Conservation (phyloP, 1,140 invertebrate species). For the Hestina assimilis region DNA sequence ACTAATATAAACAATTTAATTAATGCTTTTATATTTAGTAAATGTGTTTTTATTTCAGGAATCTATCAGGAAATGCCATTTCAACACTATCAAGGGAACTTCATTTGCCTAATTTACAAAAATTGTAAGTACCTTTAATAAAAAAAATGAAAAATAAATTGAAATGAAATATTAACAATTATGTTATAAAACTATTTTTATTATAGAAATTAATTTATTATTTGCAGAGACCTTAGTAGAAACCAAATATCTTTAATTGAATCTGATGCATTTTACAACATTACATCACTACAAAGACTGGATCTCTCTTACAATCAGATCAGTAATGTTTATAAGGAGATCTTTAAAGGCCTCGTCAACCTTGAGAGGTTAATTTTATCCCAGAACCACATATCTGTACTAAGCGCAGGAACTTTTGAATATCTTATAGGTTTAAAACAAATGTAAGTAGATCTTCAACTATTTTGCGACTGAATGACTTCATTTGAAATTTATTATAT, state of each 20-base stretch:
- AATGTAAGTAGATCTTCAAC: constrained; percentile 83
- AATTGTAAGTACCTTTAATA: constrained; percentile 58
- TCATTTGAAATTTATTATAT: too few relatives aligned
- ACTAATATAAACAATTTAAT: background rate
- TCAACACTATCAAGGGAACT: constrained; percentile 68
- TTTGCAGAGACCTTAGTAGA: constrained; percentile 84
- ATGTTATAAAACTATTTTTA: too few relatives aligned
- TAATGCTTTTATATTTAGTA: background rate
- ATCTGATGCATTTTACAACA: constrained; percentile 85
- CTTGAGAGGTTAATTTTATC: constrained; percentile 83
- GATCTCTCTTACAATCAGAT: constrained; percentile 84
- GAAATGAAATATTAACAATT: background rate
- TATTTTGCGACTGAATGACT: constrained; percentile 7
- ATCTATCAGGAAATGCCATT: constrained; percentile 72
- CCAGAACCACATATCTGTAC: constrained; percentile 83
- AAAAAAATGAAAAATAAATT: background rate
- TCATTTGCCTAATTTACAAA: constrained; percentile 68
- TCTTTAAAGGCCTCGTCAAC: constrained; percentile 81
- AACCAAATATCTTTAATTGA: constrained; percentile 88
- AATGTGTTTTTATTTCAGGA: constrained; percentile 45
- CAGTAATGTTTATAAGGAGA: constrained; percentile 80
- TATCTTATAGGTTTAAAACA: constrained; percentile 82
- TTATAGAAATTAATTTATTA: too few relatives aligned
- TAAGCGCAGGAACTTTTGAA: constrained; percentile 84
- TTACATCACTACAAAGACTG: constrained; percentile 83